These are phyloP conservation scores for Chrysina gloriosa DNA, from an alignment of 2,888 invertebrate genomes.

Conservation along the genomic window DNA sequence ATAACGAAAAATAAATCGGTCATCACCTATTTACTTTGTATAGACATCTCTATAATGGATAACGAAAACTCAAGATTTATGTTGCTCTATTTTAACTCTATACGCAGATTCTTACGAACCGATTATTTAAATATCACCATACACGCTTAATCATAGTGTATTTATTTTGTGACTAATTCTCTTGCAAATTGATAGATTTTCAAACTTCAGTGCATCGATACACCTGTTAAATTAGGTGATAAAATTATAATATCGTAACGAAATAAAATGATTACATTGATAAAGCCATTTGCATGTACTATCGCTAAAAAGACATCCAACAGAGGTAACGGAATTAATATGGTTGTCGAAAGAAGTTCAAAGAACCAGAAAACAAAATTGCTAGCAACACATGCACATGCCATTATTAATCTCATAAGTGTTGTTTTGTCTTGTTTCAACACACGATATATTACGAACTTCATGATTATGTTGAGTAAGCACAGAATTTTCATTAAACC, in stretches of 20 bases:
- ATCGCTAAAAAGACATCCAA: slow-evolving; percentile 8
- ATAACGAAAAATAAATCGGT: no score
- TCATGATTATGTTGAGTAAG: not conserved
- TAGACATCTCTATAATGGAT: no score
- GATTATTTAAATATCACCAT: no score
- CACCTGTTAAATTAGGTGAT: not conserved
- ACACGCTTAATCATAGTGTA: no score
- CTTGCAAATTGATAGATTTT: no score
- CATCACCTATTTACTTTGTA: no score
- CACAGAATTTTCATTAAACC: not conserved
- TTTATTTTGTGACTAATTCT: no score
- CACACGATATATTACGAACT: not conserved
- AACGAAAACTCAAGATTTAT: no score
- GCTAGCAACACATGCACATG: not conserved
- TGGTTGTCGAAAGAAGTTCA: not conserved
- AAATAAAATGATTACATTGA: slow-evolving; percentile 4
- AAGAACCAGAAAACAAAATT: slow-evolving; percentile 20
- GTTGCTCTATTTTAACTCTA: no score
- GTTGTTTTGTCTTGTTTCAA: not conserved
- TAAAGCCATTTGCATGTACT: not conserved
- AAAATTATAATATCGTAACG: not conserved
- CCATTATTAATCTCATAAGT: slow-evolving; percentile 9
- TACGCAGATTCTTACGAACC: no score
- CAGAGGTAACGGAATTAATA: not conserved
- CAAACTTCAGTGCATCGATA: not conserved